Evolutionary conservation across 2,113 vertebrate genomes (phyloP).

Genomic region (Oreotrochilus melanogaster): DNA sequence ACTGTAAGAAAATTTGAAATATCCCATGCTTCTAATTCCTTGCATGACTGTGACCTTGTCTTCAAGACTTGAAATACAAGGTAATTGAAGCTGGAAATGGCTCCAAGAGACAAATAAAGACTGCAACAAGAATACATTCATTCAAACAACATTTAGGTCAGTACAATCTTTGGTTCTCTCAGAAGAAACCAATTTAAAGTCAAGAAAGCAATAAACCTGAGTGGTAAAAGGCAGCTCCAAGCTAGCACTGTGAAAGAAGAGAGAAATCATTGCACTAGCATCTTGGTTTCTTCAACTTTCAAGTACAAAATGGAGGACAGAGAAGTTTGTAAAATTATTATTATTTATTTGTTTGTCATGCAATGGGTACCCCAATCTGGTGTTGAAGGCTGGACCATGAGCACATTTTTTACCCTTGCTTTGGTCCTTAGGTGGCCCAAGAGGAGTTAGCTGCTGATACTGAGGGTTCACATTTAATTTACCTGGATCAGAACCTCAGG

Average conservation of each 20-base stretch:
- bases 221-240: constrained; percentile 23
- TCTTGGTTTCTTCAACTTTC: constrained; percentile 54
- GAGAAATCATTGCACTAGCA: constrained; percentile 22
- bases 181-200: constrained; percentile 13
- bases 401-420: not conserved
- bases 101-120: constrained; percentile 39
- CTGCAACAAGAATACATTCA: constrained; percentile 15
- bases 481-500: accelerated
- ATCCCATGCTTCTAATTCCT: constrained; percentile 31
- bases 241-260: not conserved
- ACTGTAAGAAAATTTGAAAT: not conserved
- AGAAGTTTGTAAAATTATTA: not conserved
- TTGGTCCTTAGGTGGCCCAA: not conserved
- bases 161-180: constrained; percentile 6
- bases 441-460: not conserved
- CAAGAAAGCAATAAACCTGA: constrained; percentile 32
- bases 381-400: not conserved
- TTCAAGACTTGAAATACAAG: constrained; percentile 22
- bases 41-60: constrained; percentile 40
- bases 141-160: constrained; percentile 48
- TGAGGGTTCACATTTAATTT: not conserved
- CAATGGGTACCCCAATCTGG: not conserved
- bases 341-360: constrained; percentile 37
- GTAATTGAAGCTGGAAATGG: constrained; percentile 27
- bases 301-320: not conserved